Conservation (phyloP, 2,888 invertebrate species). For the Drosophila bunnanda region DNA sequence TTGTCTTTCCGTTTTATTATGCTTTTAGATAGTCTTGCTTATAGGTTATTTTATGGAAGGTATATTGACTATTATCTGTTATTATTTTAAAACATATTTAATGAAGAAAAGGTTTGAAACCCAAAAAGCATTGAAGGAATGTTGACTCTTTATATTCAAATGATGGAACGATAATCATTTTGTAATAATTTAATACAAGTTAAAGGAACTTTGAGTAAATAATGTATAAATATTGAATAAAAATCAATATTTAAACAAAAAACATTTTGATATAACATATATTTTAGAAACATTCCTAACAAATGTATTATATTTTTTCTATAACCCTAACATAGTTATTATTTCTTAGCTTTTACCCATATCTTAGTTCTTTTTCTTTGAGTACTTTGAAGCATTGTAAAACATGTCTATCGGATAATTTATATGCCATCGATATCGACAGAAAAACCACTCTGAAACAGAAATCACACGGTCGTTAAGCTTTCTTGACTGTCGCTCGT, state of each 20-base stretch:
- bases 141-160: no score
- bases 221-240: no score
- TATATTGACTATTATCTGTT: no score
- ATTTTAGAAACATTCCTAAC: background rate
- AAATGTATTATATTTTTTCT: background rate
- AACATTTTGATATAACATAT: background rate
- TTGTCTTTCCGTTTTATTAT: background rate
- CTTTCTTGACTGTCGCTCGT: conserved; percentile 1
- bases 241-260: no score
- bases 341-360: background rate
- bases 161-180: no score
- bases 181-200: no score
- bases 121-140: no score
- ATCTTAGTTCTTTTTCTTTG: background rate
- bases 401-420: background rate
- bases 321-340: background rate
- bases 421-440: conserved; percentile 6
- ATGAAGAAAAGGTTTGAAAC: no score
- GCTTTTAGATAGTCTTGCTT: background rate
- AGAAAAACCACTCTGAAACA: background rate
- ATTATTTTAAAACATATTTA: no score
- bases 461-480: background rate
- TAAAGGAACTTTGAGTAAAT: no score
- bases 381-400: background rate
- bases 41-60: background rate